phyloP scores from a whole-genome alignment of 2,113 vertebrate species.

The Rhabdornis inornatus region DNA sequence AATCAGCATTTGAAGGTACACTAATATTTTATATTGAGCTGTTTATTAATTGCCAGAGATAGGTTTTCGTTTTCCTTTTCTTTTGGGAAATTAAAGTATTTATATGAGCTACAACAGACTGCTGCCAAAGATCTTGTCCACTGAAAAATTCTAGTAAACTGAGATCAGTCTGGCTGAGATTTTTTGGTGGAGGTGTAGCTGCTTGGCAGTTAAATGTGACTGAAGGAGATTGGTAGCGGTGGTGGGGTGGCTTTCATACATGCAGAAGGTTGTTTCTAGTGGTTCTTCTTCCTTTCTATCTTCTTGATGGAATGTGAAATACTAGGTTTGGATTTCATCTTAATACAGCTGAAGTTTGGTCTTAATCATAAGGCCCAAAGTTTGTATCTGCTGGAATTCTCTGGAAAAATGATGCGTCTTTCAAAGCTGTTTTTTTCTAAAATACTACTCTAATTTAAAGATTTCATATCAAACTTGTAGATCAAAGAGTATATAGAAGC shows the following conservation, averaged over 20 bases:
- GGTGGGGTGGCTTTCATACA: background rate
- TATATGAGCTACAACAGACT: background rate
- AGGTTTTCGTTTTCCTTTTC: background rate
- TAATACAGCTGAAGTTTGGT: background rate
- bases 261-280: background rate
- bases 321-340: background rate
- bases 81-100: background rate
- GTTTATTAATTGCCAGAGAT: background rate
- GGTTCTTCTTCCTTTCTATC: background rate
- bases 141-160: background rate
- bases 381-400: background rate
- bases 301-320: background rate
- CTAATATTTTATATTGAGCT: constrained; percentile 17
- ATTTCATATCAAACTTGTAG: background rate
- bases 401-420: background rate
- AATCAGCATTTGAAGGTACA: background rate
- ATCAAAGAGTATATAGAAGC: background rate
- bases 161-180: background rate
- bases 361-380: background rate
- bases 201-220: background rate
- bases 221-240: background rate
- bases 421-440: background rate
- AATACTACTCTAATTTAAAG: background rate
- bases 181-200: background rate
- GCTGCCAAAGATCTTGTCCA: background rate